phyloP scores from a whole-genome alignment of 2,888 invertebrate species.

The Pheosia tremula region DNA sequence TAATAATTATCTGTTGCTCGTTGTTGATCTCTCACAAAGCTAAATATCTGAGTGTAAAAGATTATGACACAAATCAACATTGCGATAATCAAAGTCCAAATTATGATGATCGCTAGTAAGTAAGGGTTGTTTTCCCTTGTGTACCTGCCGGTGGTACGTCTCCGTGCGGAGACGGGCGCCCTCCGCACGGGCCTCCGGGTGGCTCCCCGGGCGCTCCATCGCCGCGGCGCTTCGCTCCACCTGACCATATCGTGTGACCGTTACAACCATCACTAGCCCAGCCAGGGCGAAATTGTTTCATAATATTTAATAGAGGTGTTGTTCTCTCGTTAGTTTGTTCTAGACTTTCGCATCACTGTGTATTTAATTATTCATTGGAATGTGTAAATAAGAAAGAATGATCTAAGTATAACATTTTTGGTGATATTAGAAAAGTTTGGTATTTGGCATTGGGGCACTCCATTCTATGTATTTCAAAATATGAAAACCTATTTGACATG shows the following conservation, averaged over 20 bases:
- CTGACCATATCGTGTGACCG: slow-evolving; percentile 52
- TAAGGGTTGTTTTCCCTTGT: slow-evolving; percentile 15
- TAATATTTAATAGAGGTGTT: too few relatives aligned
- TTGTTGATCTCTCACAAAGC: not conserved
- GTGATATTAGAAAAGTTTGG: too few relatives aligned
- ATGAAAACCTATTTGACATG: too few relatives aligned
- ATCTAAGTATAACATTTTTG: too few relatives aligned
- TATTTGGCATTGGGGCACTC: too few relatives aligned
- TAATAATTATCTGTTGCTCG: too few relatives aligned
- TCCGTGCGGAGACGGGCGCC: slow-evolving; percentile 82
- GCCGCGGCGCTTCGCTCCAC: slow-evolving; percentile 78
- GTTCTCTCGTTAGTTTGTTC: too few relatives aligned
- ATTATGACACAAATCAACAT: not conserved
- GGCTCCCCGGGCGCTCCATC: slow-evolving; percentile 80
- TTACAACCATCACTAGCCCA: slow-evolving; percentile 1
- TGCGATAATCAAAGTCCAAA: not conserved
- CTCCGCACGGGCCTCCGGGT: slow-evolving; percentile 78
- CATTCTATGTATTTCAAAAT: too few relatives aligned
- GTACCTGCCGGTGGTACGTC: slow-evolving; percentile 87
- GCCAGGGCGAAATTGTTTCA: not conserved
- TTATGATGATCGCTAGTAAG: not conserved
- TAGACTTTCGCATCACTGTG: too few relatives aligned
- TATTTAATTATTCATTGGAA: too few relatives aligned
- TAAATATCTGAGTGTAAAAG: not conserved
- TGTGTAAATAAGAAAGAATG: too few relatives aligned